Percentiles rank a stretch among this genome's conserved stretches.
phyloP scores from a whole-genome alignment of 2,113 vertebrate genomes.

The Lophotis ruficrista region DNA sequence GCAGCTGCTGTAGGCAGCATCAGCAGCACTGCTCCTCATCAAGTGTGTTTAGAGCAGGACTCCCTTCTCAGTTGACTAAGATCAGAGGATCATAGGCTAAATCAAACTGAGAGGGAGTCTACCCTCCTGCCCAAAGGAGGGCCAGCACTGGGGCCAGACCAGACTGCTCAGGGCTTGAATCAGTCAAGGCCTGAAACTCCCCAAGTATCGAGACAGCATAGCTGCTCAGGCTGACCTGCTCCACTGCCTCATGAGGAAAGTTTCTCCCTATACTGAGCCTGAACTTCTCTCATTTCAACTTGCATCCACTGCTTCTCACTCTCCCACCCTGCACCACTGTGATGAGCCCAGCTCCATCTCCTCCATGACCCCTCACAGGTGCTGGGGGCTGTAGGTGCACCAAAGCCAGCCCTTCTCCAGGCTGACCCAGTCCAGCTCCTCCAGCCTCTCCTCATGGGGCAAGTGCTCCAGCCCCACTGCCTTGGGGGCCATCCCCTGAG shows the following conservation, averaged over 20 bases:
- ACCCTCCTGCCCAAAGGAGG: neutral
- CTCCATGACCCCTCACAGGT: fast-evolving
- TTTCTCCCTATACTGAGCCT: neutral
- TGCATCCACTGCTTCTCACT: neutral
- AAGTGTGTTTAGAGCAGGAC: neutral
- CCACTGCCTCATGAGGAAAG: neutral
- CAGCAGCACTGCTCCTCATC: neutral
- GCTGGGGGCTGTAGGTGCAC: neutral
- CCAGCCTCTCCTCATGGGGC: neutral
- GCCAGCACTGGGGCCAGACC: fast-evolving
- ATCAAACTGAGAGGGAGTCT: neutral
- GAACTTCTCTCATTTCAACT: neutral
- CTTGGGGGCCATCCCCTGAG: neutral
- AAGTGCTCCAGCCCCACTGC: neutral
- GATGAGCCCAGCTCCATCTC: neutral
- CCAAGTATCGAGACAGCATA: neutral
- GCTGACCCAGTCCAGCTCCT: neutral
- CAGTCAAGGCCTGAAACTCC: neutral
- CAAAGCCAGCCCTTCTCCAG: neutral
- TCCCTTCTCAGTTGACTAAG: neutral
- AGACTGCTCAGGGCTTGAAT: neutral
- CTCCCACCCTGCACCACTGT: neutral
- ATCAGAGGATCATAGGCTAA: neutral
- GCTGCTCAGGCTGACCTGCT: neutral
- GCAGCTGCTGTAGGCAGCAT: neutral